These are phyloP conservation scores for Allophyes oxyacanthae DNA, from an alignment of 2,888 invertebrate species.

Conservation along the genomic window DNA sequence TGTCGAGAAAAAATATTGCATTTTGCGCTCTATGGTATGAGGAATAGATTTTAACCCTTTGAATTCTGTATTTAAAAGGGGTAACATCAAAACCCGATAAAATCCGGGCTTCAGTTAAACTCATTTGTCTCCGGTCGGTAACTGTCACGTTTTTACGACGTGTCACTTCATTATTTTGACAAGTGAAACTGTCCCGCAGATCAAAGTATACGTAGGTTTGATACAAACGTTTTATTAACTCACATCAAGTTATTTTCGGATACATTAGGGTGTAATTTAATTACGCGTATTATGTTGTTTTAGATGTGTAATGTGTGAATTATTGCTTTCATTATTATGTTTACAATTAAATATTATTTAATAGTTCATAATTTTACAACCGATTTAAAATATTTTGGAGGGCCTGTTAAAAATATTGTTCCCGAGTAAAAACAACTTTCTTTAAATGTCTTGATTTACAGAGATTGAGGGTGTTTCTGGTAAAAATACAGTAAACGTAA, in stretches of 20 bases:
- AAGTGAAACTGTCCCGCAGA: conserved; percentile 65
- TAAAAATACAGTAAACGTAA: too few relatives aligned
- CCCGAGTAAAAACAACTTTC: too few relatives aligned
- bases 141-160: conserved; percentile 73
- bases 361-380: not conserved
- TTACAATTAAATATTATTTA: not conserved
- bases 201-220: conserved; percentile 57
- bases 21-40: conserved; percentile 53
- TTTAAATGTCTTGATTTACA: too few relatives aligned
- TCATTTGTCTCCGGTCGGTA: conserved; percentile 73
- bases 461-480: too few relatives aligned
- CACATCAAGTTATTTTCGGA: conserved; percentile 41
- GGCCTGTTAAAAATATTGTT: too few relatives aligned
- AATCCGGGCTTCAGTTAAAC: conserved; percentile 71
- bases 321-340: not conserved
- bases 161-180: conserved; percentile 80
- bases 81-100: conserved; percentile 67
- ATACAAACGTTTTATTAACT: conserved; percentile 53
- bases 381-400: too few relatives aligned
- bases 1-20: conserved; percentile 28
- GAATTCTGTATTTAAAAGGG: conserved; percentile 53
- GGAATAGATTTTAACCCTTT: conserved; percentile 53
- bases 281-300: conserved; percentile 34
- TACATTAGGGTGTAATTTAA: conserved; percentile 40
- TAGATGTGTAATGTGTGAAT: conserved; percentile 1